phyloP scores from a whole-genome alignment of 1,140 invertebrate genomes.

The Adelges cooleyi region DNA sequence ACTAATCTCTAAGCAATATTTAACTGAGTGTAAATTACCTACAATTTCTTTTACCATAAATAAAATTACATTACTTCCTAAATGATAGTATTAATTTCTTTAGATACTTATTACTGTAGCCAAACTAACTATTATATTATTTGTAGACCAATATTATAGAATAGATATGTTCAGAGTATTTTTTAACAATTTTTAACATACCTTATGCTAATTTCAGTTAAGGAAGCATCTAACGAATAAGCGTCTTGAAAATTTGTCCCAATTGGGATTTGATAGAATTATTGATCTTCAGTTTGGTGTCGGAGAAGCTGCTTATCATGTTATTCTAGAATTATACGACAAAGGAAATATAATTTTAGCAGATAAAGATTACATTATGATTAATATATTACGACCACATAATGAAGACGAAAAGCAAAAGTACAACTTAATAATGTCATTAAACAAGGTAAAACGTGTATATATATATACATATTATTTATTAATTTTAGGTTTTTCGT shows the following conservation, averaged over 20 bases:
- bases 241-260: slow-evolving; percentile 71
- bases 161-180: too few species aligned
- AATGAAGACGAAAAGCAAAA: slow-evolving; percentile 84
- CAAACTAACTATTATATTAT: too few species aligned
- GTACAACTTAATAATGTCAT: slow-evolving; percentile 39
- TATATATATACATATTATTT: slow-evolving; percentile 6
- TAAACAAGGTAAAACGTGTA: background rate
- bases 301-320: slow-evolving; percentile 86
- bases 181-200: too few species aligned
- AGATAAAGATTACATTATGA: slow-evolving; percentile 79
- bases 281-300: slow-evolving; percentile 89
- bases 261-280: slow-evolving; percentile 79
- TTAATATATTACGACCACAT: slow-evolving; percentile 87
- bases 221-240: slow-evolving; percentile 96
- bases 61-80: background rate
- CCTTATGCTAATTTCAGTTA: slow-evolving; percentile 62
- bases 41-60: slow-evolving; percentile 3
- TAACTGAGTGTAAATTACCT: background rate
- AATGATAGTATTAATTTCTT: slow-evolving; percentile 19
- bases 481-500: slow-evolving; percentile 52
- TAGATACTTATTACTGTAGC: too few species aligned
- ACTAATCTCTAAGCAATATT: background rate
- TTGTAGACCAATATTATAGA: too few species aligned
- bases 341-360: slow-evolving; percentile 92
- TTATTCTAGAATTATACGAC: slow-evolving; percentile 95